Conservation (phyloP, 2,888 invertebrate genomes). For the Limnephilus rhombicus region DNA sequence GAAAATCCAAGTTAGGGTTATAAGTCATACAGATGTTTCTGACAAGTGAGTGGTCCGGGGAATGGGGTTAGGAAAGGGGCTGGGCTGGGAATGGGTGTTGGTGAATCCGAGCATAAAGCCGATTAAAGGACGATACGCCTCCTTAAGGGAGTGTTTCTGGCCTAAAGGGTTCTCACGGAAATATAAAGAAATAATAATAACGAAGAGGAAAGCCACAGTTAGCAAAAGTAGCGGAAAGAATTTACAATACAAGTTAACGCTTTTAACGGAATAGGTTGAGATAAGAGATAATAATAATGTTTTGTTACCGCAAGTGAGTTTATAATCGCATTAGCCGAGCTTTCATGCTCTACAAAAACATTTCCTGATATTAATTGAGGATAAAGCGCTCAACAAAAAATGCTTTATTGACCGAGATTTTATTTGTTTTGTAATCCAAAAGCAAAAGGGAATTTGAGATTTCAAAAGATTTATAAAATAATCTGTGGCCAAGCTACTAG, state of each 20-base stretch:
- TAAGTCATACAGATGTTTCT: constrained; percentile 35
- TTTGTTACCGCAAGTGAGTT: neutral
- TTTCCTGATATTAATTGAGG: neutral
- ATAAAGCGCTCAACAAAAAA: neutral
- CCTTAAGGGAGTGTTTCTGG: constrained; percentile 39
- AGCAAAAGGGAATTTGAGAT: no score
- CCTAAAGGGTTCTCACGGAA: constrained; percentile 30
- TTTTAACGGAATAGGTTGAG: neutral
- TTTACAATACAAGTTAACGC: neutral
- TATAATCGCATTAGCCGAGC: neutral
- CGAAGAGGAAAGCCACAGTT: neutral
- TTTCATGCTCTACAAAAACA: neutral
- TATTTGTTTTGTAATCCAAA: neutral
- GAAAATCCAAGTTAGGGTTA: constrained; percentile 7
- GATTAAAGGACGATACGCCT: constrained; percentile 34
- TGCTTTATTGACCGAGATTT: neutral
- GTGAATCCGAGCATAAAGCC: neutral
- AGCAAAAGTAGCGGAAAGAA: constrained; percentile 14
- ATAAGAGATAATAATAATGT: neutral
- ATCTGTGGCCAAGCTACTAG: no score
- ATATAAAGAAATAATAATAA: constrained; percentile 36
- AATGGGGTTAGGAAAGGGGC: neutral
- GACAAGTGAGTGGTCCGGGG: constrained; percentile 30
- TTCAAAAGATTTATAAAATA: no score
- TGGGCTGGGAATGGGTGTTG: neutral